Percentiles rank a stretch among this genome's conserved stretches.
Conservation (phyloP, 2,113 vertebrate genomes). For the Corythornis vintsioides region DNA sequence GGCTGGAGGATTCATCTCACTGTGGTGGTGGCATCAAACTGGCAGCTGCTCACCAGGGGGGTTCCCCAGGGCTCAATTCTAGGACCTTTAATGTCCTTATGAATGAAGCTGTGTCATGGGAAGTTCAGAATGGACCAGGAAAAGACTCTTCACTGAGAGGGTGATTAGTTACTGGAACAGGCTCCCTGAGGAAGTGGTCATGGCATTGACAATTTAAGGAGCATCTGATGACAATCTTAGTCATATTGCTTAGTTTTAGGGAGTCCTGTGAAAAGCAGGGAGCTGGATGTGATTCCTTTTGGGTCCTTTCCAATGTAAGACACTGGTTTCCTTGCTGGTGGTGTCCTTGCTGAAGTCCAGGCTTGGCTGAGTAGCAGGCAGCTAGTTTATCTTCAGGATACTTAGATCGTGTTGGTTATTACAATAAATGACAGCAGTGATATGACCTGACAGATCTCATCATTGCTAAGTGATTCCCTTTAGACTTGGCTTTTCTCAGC, state of each 20-base stretch:
- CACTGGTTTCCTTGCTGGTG: background rate
- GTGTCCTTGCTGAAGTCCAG: background rate
- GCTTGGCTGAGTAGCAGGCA: background rate
- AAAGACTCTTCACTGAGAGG: background rate
- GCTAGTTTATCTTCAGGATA: background rate
- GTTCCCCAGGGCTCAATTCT: background rate
- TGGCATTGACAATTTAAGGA: background rate
- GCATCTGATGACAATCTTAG: accelerated
- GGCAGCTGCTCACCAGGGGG: background rate
- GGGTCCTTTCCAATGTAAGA: background rate
- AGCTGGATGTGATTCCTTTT: background rate
- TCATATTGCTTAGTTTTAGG: background rate
- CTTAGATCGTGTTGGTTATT: background rate
- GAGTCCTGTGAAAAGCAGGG: background rate
- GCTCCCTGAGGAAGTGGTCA: background rate
- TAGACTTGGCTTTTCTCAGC: background rate
- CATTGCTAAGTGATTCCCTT: background rate
- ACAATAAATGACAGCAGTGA: background rate
- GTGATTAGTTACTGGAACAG: background rate
- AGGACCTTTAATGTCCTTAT: background rate
- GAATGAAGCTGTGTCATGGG: background rate
- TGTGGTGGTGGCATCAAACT: background rate
- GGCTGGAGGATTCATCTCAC: background rate
- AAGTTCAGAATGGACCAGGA: background rate
- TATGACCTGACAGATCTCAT: background rate